phyloP scores from a whole-genome alignment of 2,797 vertebrate species.

The Adelosebastes latens region DNA sequence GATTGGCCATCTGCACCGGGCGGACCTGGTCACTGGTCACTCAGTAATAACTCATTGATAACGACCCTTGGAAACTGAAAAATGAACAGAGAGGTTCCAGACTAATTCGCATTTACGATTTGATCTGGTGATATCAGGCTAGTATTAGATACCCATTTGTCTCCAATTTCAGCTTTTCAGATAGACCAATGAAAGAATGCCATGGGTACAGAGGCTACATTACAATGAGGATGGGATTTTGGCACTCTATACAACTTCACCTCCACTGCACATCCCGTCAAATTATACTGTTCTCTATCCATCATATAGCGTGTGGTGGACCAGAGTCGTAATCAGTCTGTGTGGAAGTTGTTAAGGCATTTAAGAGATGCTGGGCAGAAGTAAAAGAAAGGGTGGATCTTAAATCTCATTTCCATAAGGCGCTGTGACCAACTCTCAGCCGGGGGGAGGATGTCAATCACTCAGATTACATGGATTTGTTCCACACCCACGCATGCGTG shows the following conservation, averaged over 20 bases:
- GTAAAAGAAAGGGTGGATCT: slow-evolving; percentile 39
- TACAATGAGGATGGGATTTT: not conserved
- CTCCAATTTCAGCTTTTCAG: not conserved
- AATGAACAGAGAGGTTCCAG: not conserved
- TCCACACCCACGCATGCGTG: slow-evolving; percentile 59
- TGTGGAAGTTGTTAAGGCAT: slow-evolving; percentile 18
- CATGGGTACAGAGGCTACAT: not conserved
- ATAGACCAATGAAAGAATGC: not conserved
- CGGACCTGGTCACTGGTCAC: not conserved
- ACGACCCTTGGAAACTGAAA: not conserved
- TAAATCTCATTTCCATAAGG: slow-evolving; percentile 57
- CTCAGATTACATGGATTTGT: slow-evolving; percentile 73
- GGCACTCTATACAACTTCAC: not conserved
- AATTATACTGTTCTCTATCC: not conserved
- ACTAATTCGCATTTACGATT: not conserved
- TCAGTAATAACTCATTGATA: not conserved
- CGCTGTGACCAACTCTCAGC: slow-evolving; percentile 51
- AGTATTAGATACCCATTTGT: not conserved
- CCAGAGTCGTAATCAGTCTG: not conserved
- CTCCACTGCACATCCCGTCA: not conserved
- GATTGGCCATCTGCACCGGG: not conserved
- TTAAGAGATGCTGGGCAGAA: slow-evolving; percentile 14
- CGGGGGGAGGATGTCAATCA: slow-evolving; percentile 73
- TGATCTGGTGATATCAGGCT: not conserved
- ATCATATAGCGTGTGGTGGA: not conserved